A percentile compares a stretch with the other conserved stretches of the same genome.
Conservation (phyloP, 2,888 invertebrate species). For the Strigamia maritima region DNA sequence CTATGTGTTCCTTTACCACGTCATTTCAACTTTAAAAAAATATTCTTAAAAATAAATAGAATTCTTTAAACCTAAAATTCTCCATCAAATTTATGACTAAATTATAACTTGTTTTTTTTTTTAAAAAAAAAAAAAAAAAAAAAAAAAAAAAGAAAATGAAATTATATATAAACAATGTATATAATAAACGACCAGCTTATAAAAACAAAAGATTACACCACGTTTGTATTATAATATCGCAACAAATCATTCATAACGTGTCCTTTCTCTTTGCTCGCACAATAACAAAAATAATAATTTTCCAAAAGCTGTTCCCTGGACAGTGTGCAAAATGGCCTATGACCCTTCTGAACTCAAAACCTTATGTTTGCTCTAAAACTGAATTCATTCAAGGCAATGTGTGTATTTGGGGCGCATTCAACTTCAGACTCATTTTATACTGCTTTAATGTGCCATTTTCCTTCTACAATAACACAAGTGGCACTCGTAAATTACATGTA, state of each 20-base stretch:
- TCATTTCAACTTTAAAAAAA: too few species aligned
- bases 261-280: not conserved
- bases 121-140: too few species aligned
- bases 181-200: not conserved
- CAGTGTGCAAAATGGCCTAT: constrained; percentile 19
- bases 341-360: not conserved
- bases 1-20: too few species aligned
- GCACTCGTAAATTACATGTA: constrained; percentile 1
- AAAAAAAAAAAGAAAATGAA: too few species aligned
- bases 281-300: constrained; percentile 23
- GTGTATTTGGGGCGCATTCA: constrained; percentile 9
- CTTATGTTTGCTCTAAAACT: constrained; percentile 6
- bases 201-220: not conserved
- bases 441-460: constrained; percentile 19
- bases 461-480: constrained; percentile 10
- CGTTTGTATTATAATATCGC: not conserved
- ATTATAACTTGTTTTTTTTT: too few species aligned
- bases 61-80: too few species aligned
- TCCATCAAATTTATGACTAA: too few species aligned
- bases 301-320: constrained; percentile 1
- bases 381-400: not conserved
- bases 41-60: too few species aligned
- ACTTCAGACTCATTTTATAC: constrained; percentile 18
- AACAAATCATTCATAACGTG: not conserved
- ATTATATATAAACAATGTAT: not conserved